Percentiles rank a stretch among this genome's conserved stretches.
Evolutionary conservation across 2,797 vertebrate genomes (phyloP).

Genomic region (Phyllotis vaccarum): DNA sequence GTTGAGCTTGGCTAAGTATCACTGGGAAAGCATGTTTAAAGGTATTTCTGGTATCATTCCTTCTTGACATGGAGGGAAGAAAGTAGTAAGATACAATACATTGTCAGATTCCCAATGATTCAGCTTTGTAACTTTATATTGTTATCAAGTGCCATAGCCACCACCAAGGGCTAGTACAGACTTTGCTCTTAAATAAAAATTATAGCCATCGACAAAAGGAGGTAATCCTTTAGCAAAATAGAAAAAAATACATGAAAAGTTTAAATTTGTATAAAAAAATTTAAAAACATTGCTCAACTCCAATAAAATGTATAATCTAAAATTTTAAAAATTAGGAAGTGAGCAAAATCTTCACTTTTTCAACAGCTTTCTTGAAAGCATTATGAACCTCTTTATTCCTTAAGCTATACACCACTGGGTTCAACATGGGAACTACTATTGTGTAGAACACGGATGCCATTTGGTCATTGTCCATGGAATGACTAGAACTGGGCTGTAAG

Average conservation of each 20-base stretch:
- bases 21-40: background rate
- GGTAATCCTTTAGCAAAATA: no score
- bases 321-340: background rate
- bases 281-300: no score
- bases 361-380: conserved; percentile 49
- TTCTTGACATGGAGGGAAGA: background rate
- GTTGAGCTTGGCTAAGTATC: background rate
- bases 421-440: conserved; percentile 60
- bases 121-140: no score
- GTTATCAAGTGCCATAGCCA: no score
- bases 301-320: background rate
- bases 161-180: no score
- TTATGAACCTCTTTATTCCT: conserved; percentile 65
- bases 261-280: no score
- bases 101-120: no score
- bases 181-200: no score
- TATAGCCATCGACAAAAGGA: no score
- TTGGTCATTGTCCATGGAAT: conserved; percentile 60
- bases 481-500: conserved; percentile 63
- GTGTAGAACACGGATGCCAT: conserved; percentile 66
- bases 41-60: no score
- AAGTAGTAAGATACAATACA: background rate
- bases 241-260: no score
- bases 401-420: conserved; percentile 63
- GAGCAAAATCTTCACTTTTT: conserved; percentile 14